Evolutionary conservation across 2,113 vertebrate species (phyloP).

Genomic region (Serilophus lunatus): DNA sequence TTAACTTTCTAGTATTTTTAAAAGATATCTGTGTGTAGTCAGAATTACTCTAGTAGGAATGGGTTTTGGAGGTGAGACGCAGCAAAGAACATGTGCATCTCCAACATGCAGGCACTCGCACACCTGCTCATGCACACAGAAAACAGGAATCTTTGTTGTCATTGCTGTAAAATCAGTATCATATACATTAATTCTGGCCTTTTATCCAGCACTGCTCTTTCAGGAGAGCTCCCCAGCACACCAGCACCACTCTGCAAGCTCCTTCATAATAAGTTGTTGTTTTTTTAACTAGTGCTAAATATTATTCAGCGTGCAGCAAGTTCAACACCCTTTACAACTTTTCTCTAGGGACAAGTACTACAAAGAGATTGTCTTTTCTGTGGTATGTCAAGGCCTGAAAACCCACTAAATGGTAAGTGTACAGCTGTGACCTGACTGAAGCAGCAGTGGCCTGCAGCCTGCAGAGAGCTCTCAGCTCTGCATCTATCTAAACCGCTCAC

Average conservation of each 20-base stretch:
- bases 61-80: neutral
- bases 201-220: constrained; percentile 45
- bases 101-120: neutral
- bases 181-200: constrained; percentile 55
- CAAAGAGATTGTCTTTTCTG: constrained; percentile 53
- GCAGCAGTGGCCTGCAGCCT: neutral
- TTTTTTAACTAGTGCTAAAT: constrained; percentile 8
- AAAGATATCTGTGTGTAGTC: neutral
- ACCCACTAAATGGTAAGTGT: neutral
- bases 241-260: constrained; percentile 2
- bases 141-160: constrained; percentile 12
- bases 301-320: constrained; percentile 15
- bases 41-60: neutral
- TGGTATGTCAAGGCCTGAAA: constrained; percentile 12
- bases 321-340: constrained; percentile 54
- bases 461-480: neutral
- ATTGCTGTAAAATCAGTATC: constrained; percentile 21
- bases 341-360: constrained; percentile 37
- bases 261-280: neutral
- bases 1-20: constrained; percentile 3
- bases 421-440: constrained; percentile 11
- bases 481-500: neutral
- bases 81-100: neutral
- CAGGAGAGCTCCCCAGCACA: constrained; percentile 36
- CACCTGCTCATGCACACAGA: neutral